Conservation (phyloP, 2,113 vertebrate genomes). For the Scomber japonicus region DNA sequence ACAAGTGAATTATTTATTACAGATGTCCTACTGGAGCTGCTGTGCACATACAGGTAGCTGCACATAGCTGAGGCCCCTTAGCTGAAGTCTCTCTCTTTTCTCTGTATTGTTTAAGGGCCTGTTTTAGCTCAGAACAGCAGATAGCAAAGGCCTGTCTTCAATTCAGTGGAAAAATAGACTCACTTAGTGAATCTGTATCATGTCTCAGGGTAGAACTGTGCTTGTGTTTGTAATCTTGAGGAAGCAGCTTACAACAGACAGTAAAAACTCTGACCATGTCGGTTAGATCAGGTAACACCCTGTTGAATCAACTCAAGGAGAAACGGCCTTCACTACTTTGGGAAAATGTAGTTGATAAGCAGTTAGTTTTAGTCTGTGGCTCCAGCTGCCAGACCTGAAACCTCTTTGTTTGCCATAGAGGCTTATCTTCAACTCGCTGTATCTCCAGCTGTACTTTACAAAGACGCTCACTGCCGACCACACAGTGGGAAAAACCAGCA, state of each 20-base stretch:
- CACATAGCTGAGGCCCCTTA: slow-evolving; percentile 11
- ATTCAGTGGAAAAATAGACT: slow-evolving; percentile 58
- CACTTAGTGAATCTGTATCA: slow-evolving; percentile 57
- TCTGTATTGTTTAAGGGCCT: slow-evolving; percentile 36
- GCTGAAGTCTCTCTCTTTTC: slow-evolving; percentile 15
- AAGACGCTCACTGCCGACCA: not conserved
- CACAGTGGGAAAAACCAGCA: slow-evolving; percentile 40
- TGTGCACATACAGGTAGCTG: slow-evolving; percentile 29
- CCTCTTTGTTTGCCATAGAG: slow-evolving; percentile 50
- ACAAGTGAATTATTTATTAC: slow-evolving; percentile 80
- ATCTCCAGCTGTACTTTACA: slow-evolving; percentile 42
- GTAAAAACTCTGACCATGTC: slow-evolving; percentile 50
- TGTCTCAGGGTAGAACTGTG: slow-evolving; percentile 50
- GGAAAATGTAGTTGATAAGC: slow-evolving; percentile 55
- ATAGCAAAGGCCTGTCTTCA: slow-evolving; percentile 30
- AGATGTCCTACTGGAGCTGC: slow-evolving; percentile 21
- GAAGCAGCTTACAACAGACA: slow-evolving; percentile 55
- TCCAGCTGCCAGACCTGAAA: slow-evolving; percentile 47
- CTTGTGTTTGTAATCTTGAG: slow-evolving; percentile 70
- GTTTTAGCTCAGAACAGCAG: slow-evolving; percentile 33
- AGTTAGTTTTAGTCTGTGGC: slow-evolving; percentile 17
- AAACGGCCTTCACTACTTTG: slow-evolving; percentile 31
- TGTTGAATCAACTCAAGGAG: slow-evolving; percentile 22
- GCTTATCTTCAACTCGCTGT: slow-evolving; percentile 54
- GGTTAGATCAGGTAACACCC: slow-evolving; percentile 41